Conservation (phyloP, 2,797 vertebrate genomes). For the Anniella stebbinsi region DNA sequence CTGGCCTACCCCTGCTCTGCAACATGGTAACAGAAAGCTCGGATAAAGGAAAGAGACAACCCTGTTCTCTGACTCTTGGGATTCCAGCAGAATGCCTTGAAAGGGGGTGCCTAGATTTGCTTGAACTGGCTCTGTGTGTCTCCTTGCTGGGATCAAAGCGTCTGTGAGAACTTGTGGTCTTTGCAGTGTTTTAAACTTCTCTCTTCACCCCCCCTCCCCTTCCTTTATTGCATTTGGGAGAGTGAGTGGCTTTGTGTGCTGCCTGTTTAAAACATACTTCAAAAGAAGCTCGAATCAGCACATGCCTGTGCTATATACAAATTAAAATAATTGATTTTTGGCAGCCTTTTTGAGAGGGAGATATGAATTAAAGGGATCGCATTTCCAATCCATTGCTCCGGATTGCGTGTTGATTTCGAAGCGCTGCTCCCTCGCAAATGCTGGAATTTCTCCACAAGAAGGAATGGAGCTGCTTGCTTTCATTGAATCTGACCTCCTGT, state of each 20-base stretch:
- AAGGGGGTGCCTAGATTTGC: conserved; percentile 31
- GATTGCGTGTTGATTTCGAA: conserved; percentile 61
- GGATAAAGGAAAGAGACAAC: neutral
- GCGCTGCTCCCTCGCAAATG: conserved; percentile 44
- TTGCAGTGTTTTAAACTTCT: conserved; percentile 49
- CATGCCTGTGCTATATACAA: conserved; percentile 69
- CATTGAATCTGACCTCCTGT: conserved; percentile 46
- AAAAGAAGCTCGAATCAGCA: conserved; percentile 71
- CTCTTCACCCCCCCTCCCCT: conserved; percentile 27
- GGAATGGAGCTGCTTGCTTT: conserved; percentile 44
- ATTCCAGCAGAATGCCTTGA: conserved; percentile 36
- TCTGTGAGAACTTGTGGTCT: conserved; percentile 57
- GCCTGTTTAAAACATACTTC: conserved; percentile 73
- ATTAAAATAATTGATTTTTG: conserved; percentile 78
- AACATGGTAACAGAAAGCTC: conserved; percentile 12
- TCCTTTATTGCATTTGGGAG: conserved; percentile 49
- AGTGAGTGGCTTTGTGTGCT: conserved; percentile 66
- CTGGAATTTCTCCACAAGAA: conserved; percentile 64
- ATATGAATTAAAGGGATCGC: conserved; percentile 71
- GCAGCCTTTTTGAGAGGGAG: conserved; percentile 65
- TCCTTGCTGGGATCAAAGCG: conserved; percentile 49
- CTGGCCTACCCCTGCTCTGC: neutral
- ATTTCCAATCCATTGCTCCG: conserved; percentile 69
- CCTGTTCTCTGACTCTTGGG: conserved; percentile 16
- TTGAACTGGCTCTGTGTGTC: conserved; percentile 44